Base-by-base conservation (phyloP, 2,113 vertebrate genomes). In the Protobothrops mucrosquamatus region DNA sequence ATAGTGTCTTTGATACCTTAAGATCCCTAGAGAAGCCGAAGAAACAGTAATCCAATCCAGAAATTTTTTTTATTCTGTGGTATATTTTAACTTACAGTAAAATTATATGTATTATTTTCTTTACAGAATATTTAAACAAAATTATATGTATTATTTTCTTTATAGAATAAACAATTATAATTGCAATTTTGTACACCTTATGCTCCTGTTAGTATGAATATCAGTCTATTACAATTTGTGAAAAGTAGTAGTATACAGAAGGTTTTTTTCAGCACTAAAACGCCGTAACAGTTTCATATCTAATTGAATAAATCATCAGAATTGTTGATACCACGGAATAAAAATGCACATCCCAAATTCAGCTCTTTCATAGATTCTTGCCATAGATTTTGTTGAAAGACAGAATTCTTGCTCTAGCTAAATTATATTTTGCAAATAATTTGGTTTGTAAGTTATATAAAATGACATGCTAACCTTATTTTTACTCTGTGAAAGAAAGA, bases 351-450 rank as follows among this genome's bases (percentile, higher is more conserved):
- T 81, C 86, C 95, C 96, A 95, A 95, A 96, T 96, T 95, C 81
- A 94, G 91, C 94, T 94, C 94, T 91, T 93, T 93, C 74, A 95
- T 92, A 96, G 97, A 98, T 97, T 97, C 97, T 69, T 69, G 64
- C 64, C 57, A 96, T 91, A 94, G 96, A 94, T 97, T 97, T 95
- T 97, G 97, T 81, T 97, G 97, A 98, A 98, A 98, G 97, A 97
- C 97, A 97, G 97, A 97, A 93, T n/a, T 93, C 94, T 95, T 92
- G 93, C 92, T 94, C 95, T 94, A 94, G 94, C 89, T 0, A 64
- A 93, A 95, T 95, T 92, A 81, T 94, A 95, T 96, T 94, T 93
- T 29, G 92, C n/a, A 92, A 81, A 81, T 81, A 43, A 96, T 87
- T 22, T 51, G 56, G 22, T 57, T 87, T 57, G 6, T 93, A 93